Conservation (phyloP, 2,113 vertebrate species). For the Lepisosteus osseus region DNA sequence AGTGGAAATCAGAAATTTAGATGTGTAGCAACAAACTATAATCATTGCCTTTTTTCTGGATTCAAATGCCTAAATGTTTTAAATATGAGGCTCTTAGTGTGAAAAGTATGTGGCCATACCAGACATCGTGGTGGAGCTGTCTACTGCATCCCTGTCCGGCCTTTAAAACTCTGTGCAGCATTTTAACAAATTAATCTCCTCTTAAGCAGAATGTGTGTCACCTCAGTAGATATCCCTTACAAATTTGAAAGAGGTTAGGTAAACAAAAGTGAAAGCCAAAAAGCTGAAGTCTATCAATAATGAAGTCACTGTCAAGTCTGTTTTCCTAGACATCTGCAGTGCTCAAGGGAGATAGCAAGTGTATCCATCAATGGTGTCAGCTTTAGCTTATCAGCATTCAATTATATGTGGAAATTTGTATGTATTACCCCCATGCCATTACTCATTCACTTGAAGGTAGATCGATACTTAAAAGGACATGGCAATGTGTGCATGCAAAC, state of each 20-base stretch:
- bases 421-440: conserved; percentile 40
- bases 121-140: too few species aligned
- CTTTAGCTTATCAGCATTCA: conserved; percentile 55
- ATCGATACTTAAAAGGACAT: conserved; percentile 15
- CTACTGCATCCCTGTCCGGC: too few species aligned
- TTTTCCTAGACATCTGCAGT: conserved; percentile 32
- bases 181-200: too few species aligned
- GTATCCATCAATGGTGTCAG: conserved; percentile 54
- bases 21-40: too few species aligned
- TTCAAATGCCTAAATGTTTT: too few species aligned
- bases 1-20: too few species aligned
- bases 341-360: conserved; percentile 35
- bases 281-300: conserved; percentile 5
- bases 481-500: neutral
- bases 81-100: neutral
- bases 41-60: too few species aligned
- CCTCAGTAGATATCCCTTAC: neutral
- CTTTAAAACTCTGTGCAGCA: neutral
- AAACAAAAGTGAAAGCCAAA: conserved; percentile 1
- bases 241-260: neutral
- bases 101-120: neutral
- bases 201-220: neutral
- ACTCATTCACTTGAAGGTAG: conserved; percentile 42
- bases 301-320: conserved; percentile 7
- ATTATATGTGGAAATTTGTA: conserved; percentile 24